phyloP scores from a whole-genome alignment of 2,888 invertebrate genomes.

The Octodonta nipae region DNA sequence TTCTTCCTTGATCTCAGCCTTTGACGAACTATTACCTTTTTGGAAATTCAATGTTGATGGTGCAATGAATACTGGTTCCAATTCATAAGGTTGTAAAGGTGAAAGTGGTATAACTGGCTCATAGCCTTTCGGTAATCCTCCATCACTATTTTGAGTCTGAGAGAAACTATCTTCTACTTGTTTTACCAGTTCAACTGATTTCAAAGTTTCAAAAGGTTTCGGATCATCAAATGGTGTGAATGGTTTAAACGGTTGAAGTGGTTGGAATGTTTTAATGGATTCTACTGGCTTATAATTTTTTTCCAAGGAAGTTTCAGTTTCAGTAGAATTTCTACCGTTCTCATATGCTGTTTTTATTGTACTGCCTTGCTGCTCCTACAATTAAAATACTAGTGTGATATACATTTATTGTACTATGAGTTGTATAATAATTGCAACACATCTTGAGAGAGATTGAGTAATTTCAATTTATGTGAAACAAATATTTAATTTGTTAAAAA shows the following conservation, averaged over 20 bases:
- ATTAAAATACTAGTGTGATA: too few species aligned
- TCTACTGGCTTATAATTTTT: too few species aligned
- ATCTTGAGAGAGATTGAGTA: too few species aligned
- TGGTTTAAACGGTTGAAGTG: constrained; percentile 25
- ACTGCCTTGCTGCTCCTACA: too few species aligned
- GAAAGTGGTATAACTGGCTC: constrained; percentile 16
- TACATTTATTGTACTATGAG: too few species aligned
- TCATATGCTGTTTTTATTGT: too few species aligned
- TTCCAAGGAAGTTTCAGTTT: too few species aligned
- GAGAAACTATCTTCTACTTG: constrained; percentile 17
- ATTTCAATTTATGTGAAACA: too few species aligned
- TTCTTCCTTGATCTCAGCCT: constrained; percentile 38
- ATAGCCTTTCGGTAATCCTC: constrained; percentile 13
- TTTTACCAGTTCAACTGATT: constrained; percentile 29
- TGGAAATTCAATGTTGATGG: constrained; percentile 10
- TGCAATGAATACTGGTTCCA: constrained; percentile 9
- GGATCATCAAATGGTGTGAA: constrained; percentile 28
- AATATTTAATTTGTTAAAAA: too few species aligned
- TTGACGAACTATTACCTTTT: constrained; percentile 5
- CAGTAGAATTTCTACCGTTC: too few species aligned
- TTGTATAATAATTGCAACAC: too few species aligned
- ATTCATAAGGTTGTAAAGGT: constrained; percentile 7
- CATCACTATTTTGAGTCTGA: not conserved
- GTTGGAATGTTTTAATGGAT: constrained; percentile 22
- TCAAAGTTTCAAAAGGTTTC: constrained; percentile 28